Evolutionary conservation across 2,888 invertebrate genomes (phyloP).

Genomic region (Phortica okadai): DNA sequence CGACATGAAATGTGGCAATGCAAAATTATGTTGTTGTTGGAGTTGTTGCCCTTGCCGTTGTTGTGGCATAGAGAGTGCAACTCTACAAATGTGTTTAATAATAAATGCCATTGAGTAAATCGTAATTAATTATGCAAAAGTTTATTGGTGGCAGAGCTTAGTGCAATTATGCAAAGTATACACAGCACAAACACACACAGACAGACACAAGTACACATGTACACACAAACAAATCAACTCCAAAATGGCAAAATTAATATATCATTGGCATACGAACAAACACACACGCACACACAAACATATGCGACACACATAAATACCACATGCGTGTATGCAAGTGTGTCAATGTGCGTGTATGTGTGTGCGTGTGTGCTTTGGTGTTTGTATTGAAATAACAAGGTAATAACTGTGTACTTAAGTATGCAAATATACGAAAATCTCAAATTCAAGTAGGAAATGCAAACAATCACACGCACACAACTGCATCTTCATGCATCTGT

Average conservation of each 20-base stretch:
- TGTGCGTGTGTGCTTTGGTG: constrained; percentile 39
- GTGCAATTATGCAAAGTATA: constrained; percentile 48
- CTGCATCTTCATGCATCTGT: constrained; percentile 34
- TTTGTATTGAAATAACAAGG: constrained; percentile 64
- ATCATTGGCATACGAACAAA: constrained; percentile 22
- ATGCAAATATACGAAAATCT: constrained; percentile 69
- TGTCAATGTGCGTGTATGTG: constrained; percentile 38
- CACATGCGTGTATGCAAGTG: constrained; percentile 28
- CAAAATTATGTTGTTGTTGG: not conserved
- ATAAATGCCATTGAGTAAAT: constrained; percentile 32
- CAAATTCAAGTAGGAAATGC: constrained; percentile 44
- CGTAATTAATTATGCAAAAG: constrained; percentile 38
- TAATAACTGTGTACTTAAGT: constrained; percentile 71
- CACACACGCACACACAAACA: not conserved
- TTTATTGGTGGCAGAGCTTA: constrained; percentile 45
- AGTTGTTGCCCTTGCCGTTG: constrained; percentile 6
- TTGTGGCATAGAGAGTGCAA: not conserved
- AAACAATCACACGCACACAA: constrained; percentile 42
- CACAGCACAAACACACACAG: constrained; percentile 3
- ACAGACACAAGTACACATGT: not conserved
- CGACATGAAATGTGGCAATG: not conserved
- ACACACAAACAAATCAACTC: not conserved
- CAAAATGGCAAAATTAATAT: constrained; percentile 25
- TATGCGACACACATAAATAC: not conserved
- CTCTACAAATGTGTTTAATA: constrained; percentile 10